Evolutionary conservation across 1,140 invertebrate genomes (phyloP).

Genomic region (Scaptomyza pallida): DNA sequence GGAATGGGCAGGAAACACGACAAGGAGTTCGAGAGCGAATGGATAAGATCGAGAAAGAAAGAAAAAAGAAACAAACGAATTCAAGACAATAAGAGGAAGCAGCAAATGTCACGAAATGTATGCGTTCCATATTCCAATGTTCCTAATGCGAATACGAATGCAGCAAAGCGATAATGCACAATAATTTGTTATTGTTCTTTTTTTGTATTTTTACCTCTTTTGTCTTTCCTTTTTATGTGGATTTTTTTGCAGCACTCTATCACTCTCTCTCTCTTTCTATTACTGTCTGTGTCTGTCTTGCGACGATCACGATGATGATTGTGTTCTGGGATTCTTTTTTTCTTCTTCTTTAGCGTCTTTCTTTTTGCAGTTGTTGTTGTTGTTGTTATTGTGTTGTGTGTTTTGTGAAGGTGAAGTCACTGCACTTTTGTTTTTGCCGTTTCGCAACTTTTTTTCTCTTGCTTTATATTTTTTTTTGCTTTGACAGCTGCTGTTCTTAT

Average conservation of each 20-base stretch:
- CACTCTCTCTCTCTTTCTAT: constrained; percentile 3
- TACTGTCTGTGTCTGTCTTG: constrained; percentile 10
- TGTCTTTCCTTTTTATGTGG: neutral
- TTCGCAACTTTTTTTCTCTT: constrained; percentile 11
- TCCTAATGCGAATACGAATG: constrained; percentile 15
- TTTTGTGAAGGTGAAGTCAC: constrained; percentile 48
- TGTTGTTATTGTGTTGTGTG: constrained; percentile 31
- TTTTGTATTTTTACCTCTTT: constrained; percentile 28
- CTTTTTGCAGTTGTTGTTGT: too few species aligned
- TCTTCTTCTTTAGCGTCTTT: constrained; percentile 14
- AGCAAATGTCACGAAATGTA: neutral
- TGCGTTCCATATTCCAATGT: neutral
- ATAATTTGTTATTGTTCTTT: constrained; percentile 38
- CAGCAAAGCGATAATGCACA: constrained; percentile 16
- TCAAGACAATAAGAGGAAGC: neutral
- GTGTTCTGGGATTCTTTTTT: constrained; percentile 26
- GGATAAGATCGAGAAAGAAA: too few species aligned
- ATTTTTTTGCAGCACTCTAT: neutral
- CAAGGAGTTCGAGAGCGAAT: neutral
- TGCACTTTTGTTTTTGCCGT: constrained; percentile 63
- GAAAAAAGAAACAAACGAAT: too few species aligned
- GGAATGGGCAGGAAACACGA: constrained; percentile 8
- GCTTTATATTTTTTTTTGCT: constrained; percentile 8
- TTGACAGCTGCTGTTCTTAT: constrained; percentile 55
- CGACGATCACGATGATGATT: constrained; percentile 12